Base-by-base conservation (phyloP, 2,888 invertebrate genomes). In the Nemotelus nigrinus region DNA sequence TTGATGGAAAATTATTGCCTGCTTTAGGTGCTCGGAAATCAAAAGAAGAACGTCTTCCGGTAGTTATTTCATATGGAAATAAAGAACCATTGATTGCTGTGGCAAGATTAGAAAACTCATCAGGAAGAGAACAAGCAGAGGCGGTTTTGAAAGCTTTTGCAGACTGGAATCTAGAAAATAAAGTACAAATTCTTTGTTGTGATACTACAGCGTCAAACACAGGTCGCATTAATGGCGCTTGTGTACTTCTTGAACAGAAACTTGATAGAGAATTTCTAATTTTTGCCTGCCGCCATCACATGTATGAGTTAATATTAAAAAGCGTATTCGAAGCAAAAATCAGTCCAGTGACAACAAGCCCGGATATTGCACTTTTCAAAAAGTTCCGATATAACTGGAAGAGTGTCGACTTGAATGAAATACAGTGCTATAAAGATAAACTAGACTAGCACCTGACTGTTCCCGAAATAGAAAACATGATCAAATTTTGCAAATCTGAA, bases 51-150 rank as follows among this genome's bases (percentile, higher is more conserved):
- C 25, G 25, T 25, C 25, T 25, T 25, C 25, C 25, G 25, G 25
- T 25, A 25, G 87, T 84, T 87, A 86, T 78, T 86, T 81, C 82
- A 78, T 80, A 77, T 81, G 78, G 67, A 77, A 76, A 81, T 65
- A 25, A 25, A 25, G 25, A 25, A 25, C 25, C 25, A 25, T 25
- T 25, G 25, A 25, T 25, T 25, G 25, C 25, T 25, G 25, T 25
- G 25, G 25, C 25, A 25, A 25, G 25, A 25, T 25, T 25, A 25
- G 25, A 25, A 25, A 25, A 25, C 25, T 25, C 25, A 25, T 25
- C 25, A 25, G 25, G 25, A 25, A 25, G 25, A 25, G 25, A 25
- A 25, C 25, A 25, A 25, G 25, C 25, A 25, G 25, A 25, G 25
- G 25, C 25, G 25, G 25, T 25, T 25, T 25, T 0, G 25, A 25